Conservation (phyloP, 1,140 invertebrate species). For the Harpegnathos saltator region DNA sequence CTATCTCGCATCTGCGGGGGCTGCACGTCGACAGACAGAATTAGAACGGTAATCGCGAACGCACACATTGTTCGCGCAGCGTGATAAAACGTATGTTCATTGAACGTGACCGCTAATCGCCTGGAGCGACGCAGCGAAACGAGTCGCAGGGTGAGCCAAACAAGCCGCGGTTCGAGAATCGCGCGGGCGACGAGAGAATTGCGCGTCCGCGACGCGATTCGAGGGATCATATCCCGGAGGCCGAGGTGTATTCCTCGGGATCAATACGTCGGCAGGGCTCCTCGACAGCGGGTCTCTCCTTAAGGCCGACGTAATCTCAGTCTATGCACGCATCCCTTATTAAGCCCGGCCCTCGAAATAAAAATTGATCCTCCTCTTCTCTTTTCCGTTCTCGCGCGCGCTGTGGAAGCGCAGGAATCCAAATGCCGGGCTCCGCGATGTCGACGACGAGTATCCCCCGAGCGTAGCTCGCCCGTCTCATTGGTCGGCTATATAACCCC, state of each 20-base stretch:
- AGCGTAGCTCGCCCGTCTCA: conserved; percentile 35
- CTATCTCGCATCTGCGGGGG: no score
- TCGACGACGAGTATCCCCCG: conserved; percentile 48
- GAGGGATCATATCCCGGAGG: conserved; percentile 1
- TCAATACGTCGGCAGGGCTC: conserved; percentile 17
- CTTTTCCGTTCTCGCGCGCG: neutral
- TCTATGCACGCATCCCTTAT: conserved; percentile 29
- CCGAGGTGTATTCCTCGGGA: conserved; percentile 2
- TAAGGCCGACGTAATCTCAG: conserved; percentile 4
- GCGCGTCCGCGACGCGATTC: neutral
- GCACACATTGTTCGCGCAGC: no score
- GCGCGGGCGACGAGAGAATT: neutral
- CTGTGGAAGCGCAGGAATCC: conserved; percentile 43
- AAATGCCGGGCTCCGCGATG: conserved; percentile 37
- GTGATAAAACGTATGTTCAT: no score
- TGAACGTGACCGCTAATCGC: no score
- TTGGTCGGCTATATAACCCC: conserved; percentile 33
- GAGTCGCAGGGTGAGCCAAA: no score
- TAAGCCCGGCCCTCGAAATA: conserved; percentile 18
- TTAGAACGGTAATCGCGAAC: no score
- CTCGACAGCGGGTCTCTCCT: conserved; percentile 13
- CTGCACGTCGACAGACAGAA: no score
- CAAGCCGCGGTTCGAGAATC: no score
- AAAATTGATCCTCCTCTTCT: conserved; percentile 12
- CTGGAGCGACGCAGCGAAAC: no score